A percentile compares a stretch with the other conserved stretches of the same genome.
These are phyloP conservation scores for Dromiciops gliroides DNA, from an alignment of 2,113 vertebrate species.

Conservation along the genomic window DNA sequence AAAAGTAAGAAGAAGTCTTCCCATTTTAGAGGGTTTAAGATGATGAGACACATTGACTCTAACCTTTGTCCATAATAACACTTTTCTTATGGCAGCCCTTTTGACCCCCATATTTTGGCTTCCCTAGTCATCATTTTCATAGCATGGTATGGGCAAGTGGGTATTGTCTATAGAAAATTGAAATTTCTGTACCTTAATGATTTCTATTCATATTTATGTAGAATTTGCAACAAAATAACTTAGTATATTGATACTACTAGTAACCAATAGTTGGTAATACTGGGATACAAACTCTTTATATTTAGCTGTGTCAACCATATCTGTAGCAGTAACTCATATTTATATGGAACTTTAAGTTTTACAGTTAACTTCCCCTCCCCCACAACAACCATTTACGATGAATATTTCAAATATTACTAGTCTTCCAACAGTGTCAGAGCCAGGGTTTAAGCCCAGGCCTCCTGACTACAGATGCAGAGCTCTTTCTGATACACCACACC, in stretches of 20 bases:
- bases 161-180: background rate
- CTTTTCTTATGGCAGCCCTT: background rate
- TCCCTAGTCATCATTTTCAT: background rate
- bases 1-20: slow-evolving; percentile 80
- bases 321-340: background rate
- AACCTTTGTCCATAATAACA: background rate
- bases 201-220: slow-evolving; percentile 15
- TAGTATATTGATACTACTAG: background rate
- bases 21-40: slow-evolving; percentile 45
- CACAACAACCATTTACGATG: background rate
- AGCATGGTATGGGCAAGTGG: background rate
- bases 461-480: background rate
- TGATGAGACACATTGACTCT: background rate
- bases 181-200: background rate
- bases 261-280: background rate
- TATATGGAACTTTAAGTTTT: background rate
- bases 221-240: slow-evolving; percentile 9
- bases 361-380: background rate
- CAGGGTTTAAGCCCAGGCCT: background rate
- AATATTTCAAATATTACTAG: background rate
- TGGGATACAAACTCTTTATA: background rate
- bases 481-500: background rate
- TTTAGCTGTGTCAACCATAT: background rate
- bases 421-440: background rate
- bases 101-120: background rate